These are phyloP conservation scores for Lepus europaeus DNA, from an alignment of 2,113 vertebrate genomes.

Conservation along the genomic window DNA sequence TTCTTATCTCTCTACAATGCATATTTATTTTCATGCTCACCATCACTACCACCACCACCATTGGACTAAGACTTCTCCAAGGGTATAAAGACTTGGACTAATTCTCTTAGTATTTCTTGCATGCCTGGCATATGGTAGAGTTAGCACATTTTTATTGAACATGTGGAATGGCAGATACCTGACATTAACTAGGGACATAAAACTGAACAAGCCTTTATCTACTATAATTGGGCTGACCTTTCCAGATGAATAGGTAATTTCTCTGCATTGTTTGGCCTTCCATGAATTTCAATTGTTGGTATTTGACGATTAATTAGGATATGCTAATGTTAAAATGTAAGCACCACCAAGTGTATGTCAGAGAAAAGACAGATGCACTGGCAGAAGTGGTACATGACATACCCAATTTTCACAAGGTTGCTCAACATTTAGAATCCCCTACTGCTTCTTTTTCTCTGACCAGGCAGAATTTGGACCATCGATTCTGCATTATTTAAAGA, in stretches of 20 bases:
- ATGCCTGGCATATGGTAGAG: constrained; percentile 23
- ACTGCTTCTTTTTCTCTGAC: constrained; percentile 1
- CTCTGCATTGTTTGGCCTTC: constrained; percentile 66
- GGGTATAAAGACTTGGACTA: constrained; percentile 64
- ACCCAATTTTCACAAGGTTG: constrained; percentile 56
- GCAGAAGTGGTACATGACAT: background rate
- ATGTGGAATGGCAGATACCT: constrained; percentile 55
- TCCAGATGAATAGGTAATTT: constrained; percentile 75
- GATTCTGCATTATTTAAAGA: constrained; percentile 55
- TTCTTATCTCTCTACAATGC: constrained; percentile 56
- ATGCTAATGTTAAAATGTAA: constrained; percentile 76
- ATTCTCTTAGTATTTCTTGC: constrained; percentile 68
- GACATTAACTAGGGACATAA: constrained; percentile 65
- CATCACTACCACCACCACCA: background rate
- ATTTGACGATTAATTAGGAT: constrained; percentile 78
- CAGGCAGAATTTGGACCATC: constrained; percentile 33
- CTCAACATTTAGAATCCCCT: constrained; percentile 27
- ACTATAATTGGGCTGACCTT: constrained; percentile 81
- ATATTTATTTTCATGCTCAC: constrained; percentile 57
- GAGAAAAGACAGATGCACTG: constrained; percentile 62
- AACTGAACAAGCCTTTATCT: constrained; percentile 61
- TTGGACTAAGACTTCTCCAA: constrained; percentile 61
- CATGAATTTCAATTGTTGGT: constrained; percentile 67
- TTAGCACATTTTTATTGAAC: constrained; percentile 68
- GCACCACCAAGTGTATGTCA: constrained; percentile 21